Percentiles rank a stretch among this genome's conserved stretches.
Conservation (phyloP, 2,888 invertebrate genomes). For the Drosophila anomelani region DNA sequence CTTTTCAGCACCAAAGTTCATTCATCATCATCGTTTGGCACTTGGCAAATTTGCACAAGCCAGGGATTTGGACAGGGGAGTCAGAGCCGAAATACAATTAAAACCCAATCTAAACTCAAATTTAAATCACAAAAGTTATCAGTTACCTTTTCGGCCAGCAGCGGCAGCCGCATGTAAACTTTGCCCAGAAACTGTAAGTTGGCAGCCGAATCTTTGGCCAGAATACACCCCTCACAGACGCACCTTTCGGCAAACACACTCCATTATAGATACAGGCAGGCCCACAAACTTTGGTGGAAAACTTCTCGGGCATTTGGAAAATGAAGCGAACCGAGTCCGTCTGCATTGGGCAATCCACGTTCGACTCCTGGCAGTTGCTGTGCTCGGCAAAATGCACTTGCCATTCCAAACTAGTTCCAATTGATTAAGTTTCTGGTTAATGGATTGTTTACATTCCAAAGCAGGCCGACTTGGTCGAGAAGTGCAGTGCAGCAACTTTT, state of each 20-base stretch:
- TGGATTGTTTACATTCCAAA: conserved; percentile 75
- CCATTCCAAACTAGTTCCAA: conserved; percentile 74
- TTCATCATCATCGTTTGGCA: conserved; percentile 54
- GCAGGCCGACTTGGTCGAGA: conserved; percentile 21
- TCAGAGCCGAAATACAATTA: conserved; percentile 63
- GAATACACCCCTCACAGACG: conserved; percentile 49
- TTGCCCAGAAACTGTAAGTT: conserved; percentile 35
- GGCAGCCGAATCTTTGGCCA: conserved; percentile 58
- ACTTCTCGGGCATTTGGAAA: conserved; percentile 58
- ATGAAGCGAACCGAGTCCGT: conserved; percentile 50
- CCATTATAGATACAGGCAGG: conserved; percentile 47
- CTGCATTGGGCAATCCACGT: conserved; percentile 19
- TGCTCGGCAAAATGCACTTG: conserved; percentile 68
- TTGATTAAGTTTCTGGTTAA: conserved; percentile 79
- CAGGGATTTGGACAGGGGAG: conserved; percentile 9
- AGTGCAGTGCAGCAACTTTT: conserved; percentile 29
- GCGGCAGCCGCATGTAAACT: conserved; percentile 37
- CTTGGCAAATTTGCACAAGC: conserved; percentile 60
- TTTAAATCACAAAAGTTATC: conserved; percentile 72
- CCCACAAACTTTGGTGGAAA: conserved; percentile 35
- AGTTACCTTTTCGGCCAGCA: conserved; percentile 52
- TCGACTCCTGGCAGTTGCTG: conserved; percentile 51
- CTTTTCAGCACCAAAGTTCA: conserved; percentile 29
- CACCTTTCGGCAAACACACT: conserved; percentile 59
- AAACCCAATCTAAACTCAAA: conserved; percentile 68